These are phyloP conservation scores for Autographa pulchrina DNA, from an alignment of 2,888 invertebrate genomes.

Conservation along the genomic window DNA sequence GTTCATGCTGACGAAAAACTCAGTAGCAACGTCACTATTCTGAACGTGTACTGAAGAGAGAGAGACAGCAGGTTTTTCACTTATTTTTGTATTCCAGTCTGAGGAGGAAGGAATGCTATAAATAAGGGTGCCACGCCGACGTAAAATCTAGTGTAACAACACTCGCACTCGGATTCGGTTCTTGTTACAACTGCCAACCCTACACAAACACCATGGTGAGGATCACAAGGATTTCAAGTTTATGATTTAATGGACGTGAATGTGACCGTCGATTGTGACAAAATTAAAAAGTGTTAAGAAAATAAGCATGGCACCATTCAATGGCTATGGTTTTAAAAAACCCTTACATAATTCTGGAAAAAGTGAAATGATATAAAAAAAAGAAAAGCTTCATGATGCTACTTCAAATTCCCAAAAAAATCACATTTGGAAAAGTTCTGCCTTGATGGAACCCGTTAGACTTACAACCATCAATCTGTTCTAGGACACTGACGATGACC, in stretches of 20 bases:
- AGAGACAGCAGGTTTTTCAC: slow-evolving; percentile 80
- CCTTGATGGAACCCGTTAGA: background rate
- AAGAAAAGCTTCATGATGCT: background rate
- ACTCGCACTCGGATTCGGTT: slow-evolving; percentile 89
- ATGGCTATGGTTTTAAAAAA: slow-evolving; percentile 3
- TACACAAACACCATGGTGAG: slow-evolving; percentile 84
- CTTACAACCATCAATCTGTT: slow-evolving; percentile 45
- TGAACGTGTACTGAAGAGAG: slow-evolving; percentile 71
- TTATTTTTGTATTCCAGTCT: slow-evolving; percentile 87
- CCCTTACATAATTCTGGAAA: slow-evolving; percentile 21
- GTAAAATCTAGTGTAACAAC: slow-evolving; percentile 87
- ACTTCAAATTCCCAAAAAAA: too few species aligned
- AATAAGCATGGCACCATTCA: background rate
- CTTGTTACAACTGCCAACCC: slow-evolving; percentile 85
- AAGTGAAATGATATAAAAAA: slow-evolving; percentile 30
- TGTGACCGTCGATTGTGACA: slow-evolving; percentile 55
- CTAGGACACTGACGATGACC: slow-evolving; percentile 92
- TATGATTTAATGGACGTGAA: slow-evolving; percentile 58
- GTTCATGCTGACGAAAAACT: slow-evolving; percentile 62
- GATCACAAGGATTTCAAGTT: slow-evolving; percentile 60
- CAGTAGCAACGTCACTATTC: slow-evolving; percentile 66
- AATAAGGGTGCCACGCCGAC: slow-evolving; percentile 84
- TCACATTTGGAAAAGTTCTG: too few species aligned
- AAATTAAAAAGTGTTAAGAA: slow-evolving; percentile 35
- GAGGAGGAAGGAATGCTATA: slow-evolving; percentile 80